Percentiles rank a stretch among this genome's conserved stretches.
phyloP scores from a whole-genome alignment of 2,113 vertebrate genomes.

The Aptenodytes patagonicus region DNA sequence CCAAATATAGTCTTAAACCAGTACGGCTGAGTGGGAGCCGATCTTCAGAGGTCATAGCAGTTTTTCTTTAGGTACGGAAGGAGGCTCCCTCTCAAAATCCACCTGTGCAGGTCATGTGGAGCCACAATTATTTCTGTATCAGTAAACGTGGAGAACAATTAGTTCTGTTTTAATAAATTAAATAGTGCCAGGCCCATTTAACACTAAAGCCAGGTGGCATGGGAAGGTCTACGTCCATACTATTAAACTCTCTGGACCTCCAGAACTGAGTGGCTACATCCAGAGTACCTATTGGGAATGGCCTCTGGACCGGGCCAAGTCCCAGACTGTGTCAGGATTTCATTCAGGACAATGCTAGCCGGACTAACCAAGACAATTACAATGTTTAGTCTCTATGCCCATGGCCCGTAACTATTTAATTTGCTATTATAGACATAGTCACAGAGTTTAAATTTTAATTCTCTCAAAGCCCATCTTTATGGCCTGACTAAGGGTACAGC shows the following conservation, averaged over 20 bases:
- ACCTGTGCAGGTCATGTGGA: neutral
- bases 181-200: neutral
- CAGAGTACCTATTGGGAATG: neutral
- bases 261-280: neutral
- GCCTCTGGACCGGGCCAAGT: fast-evolving
- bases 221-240: fast-evolving
- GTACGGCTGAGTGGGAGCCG: neutral
- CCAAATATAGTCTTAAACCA: neutral
- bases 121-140: neutral
- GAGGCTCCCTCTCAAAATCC: neutral
- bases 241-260: neutral
- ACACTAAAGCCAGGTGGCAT: neutral
- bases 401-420: neutral
- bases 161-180: neutral
- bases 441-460: neutral
- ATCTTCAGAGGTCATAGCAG: neutral
- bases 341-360: neutral
- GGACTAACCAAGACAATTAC: neutral
- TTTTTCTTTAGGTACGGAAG: neutral
- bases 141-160: neutral
- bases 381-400: neutral
- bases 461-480: neutral
- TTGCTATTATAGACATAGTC: neutral
- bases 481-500: neutral
- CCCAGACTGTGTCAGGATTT: neutral